These are phyloP conservation scores for Heterochromis multidens DNA, from an alignment of 2,113 vertebrate species.

Conservation along the genomic window DNA sequence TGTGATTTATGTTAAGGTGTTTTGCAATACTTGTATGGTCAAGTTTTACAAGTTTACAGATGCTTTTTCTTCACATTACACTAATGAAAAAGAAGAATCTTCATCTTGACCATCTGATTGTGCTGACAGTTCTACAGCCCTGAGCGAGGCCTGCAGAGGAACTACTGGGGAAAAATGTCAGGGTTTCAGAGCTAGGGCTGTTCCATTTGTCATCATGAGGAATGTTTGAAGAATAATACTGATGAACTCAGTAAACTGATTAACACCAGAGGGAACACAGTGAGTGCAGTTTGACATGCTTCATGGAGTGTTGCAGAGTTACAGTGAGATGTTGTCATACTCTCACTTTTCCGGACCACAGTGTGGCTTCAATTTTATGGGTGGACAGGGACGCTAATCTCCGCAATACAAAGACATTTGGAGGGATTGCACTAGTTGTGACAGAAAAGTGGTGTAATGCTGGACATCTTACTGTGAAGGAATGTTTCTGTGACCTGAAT, in stretches of 20 bases:
- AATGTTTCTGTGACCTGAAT: background rate
- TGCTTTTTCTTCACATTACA: background rate
- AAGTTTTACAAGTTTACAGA: background rate
- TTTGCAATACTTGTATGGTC: background rate
- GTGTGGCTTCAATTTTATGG: background rate
- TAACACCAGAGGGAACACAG: background rate
- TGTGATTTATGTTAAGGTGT: background rate
- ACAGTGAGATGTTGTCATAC: background rate
- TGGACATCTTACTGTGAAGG: background rate
- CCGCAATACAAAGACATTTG: background rate
- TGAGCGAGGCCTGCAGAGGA: background rate
- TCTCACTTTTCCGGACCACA: background rate
- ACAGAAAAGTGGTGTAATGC: background rate
- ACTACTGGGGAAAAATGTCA: background rate
- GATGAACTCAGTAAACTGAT: background rate
- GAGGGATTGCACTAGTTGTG: background rate
- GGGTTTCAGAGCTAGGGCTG: background rate
- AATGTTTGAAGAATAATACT: background rate
- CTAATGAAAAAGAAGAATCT: background rate
- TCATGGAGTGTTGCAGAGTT: background rate
- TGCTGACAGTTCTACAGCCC: background rate
- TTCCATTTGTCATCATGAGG: background rate
- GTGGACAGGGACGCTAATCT: background rate
- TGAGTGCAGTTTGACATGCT: background rate
- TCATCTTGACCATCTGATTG: background rate